phyloP scores from a whole-genome alignment of 2,113 vertebrate genomes.

The Carollia perspicillata region DNA sequence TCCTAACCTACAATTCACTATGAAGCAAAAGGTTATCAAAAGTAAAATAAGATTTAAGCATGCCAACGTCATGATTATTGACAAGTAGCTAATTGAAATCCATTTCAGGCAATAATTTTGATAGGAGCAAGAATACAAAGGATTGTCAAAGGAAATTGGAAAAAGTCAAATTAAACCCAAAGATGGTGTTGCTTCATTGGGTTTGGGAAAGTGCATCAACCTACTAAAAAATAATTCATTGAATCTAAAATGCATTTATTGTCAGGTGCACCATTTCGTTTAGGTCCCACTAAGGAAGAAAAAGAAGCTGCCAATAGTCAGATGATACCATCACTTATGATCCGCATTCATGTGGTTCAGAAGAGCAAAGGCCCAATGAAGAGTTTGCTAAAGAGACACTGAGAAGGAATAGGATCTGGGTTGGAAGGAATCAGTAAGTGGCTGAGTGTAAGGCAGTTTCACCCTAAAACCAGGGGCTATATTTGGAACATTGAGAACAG shows the following conservation, averaged over 20 bases:
- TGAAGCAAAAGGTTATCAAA: neutral
- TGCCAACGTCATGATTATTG: neutral
- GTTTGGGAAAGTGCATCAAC: neutral
- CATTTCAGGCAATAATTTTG: neutral
- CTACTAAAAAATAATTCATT: neutral
- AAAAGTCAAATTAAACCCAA: neutral
- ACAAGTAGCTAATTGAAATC: neutral
- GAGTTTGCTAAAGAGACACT: neutral
- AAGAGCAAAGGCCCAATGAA: neutral
- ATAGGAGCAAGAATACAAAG: neutral
- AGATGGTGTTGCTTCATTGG: neutral
- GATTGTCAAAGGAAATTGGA: neutral
- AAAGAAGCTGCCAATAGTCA: neutral
- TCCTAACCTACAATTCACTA: neutral
- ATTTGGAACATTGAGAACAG: neutral
- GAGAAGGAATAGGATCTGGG: neutral
- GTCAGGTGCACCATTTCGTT: neutral
- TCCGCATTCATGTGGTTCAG: neutral
- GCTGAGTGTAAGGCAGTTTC: neutral
- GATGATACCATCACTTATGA: neutral
- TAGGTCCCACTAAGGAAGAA: neutral
- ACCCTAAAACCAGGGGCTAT: conserved; percentile 21
- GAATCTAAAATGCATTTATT: neutral
- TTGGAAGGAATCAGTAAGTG: neutral
- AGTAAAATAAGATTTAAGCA: neutral